A percentile compares a stretch with the other conserved stretches of the same genome.
These are phyloP conservation scores for Gryllus bimaculatus DNA, from an alignment of 1,140 invertebrate species.

Conservation along the genomic window DNA sequence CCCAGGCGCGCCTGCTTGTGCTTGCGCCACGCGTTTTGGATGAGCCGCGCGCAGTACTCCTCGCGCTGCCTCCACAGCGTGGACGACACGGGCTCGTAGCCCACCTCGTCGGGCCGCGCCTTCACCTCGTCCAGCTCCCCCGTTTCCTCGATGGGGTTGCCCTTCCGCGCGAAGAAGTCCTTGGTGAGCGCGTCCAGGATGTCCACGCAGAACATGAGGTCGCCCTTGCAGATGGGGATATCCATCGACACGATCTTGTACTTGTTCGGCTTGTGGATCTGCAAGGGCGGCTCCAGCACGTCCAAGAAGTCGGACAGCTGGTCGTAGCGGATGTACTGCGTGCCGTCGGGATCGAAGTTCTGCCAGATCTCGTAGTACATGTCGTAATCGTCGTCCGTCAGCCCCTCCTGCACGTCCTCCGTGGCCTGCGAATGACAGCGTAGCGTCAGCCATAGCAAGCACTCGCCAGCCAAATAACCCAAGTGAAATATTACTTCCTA, in stretches of 20 bases:
- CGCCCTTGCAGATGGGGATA: constrained; percentile 94
- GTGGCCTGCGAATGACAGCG: constrained; percentile 59
- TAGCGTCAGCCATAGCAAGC: no score
- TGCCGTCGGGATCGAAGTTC: constrained; percentile 94
- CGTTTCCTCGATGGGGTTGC: constrained; percentile 80
- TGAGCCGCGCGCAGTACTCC: constrained; percentile 88
- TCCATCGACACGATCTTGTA: constrained; percentile 98
- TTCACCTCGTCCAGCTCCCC: constrained; percentile 65
- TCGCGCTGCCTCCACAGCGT: constrained; percentile 90
- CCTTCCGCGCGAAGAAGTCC: constrained; percentile 94
- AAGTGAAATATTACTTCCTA: no score
- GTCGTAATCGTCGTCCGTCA: constrained; percentile 97
- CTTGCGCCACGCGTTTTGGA: constrained; percentile 88
- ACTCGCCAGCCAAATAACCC: no score
- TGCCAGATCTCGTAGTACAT: constrained; percentile 99
- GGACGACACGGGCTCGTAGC: constrained; percentile 86
- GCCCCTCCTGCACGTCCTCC: constrained; percentile 95
- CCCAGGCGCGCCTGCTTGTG: constrained; percentile 60
- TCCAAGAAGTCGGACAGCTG: constrained; percentile 91
- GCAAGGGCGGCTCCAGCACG: constrained; percentile 83
- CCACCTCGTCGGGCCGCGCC: constrained; percentile 66
- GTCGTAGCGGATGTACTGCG: constrained; percentile 91
- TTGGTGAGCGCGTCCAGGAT: constrained; percentile 92
- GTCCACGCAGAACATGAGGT: constrained; percentile 95
- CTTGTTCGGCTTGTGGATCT: constrained; percentile 97